Evolutionary conservation across 2,888 invertebrate genomes (phyloP).

Genomic region (Microplitis manilae): DNA sequence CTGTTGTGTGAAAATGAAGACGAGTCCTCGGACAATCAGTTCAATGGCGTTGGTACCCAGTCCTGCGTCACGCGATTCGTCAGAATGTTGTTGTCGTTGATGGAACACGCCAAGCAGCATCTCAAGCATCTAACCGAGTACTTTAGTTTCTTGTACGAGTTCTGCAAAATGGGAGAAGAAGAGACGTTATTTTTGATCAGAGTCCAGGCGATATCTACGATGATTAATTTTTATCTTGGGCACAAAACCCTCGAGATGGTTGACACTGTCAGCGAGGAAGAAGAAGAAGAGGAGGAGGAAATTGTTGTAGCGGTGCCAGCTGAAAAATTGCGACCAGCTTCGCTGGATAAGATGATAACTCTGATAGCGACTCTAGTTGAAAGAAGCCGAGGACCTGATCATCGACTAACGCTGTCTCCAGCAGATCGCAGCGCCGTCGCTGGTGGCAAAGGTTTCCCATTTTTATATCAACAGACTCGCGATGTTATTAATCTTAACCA

Average conservation of each 20-base stretch:
- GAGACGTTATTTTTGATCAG: slow-evolving; percentile 91
- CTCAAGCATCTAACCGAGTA: slow-evolving; percentile 92
- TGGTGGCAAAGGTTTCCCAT: slow-evolving; percentile 94
- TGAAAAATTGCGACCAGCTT: slow-evolving; percentile 89
- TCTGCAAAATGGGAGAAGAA: slow-evolving; percentile 95
- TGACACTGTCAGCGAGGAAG: slow-evolving; percentile 81
- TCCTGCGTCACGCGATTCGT: slow-evolving; percentile 95
- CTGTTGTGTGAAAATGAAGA: slow-evolving; percentile 78
- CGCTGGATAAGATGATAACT: slow-evolving; percentile 96
- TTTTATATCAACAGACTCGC: slow-evolving; percentile 94
- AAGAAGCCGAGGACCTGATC: slow-evolving; percentile 85
- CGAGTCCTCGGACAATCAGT: slow-evolving; percentile 66
- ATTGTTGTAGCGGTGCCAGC: slow-evolving; percentile 77
- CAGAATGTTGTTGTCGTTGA: slow-evolving; percentile 87
- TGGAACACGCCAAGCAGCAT: slow-evolving; percentile 91
- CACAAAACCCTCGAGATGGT: slow-evolving; percentile 84
- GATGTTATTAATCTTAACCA: slow-evolving; percentile 94
- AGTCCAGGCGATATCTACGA: slow-evolving; percentile 89
- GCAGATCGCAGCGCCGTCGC: slow-evolving; percentile 87
- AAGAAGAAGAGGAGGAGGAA: slow-evolving; percentile 75
- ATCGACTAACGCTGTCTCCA: slow-evolving; percentile 81
- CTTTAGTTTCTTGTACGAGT: slow-evolving; percentile 92
- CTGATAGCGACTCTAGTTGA: slow-evolving; percentile 91
- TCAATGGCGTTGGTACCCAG: slow-evolving; percentile 77
- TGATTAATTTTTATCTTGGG: slow-evolving; percentile 94